Conservation (phyloP, 64 coral and sea anemone genomes). For the Stylophora pistillata region DNA sequence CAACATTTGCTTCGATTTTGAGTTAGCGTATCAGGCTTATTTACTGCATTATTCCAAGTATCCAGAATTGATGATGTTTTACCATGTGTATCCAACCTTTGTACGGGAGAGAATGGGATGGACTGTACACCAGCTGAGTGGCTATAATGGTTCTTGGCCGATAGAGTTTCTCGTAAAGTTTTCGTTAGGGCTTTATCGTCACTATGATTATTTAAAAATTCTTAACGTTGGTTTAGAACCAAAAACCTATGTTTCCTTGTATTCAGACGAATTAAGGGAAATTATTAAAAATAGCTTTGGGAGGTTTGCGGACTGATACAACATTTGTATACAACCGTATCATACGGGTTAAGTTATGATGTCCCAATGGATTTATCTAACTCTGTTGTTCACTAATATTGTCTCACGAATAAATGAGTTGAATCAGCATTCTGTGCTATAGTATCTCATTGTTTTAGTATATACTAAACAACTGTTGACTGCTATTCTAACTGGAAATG, state of each 20-base stretch:
- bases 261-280: not conserved
- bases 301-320: too few relatives aligned
- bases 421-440: too few relatives aligned
- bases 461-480: too few relatives aligned
- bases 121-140: not conserved
- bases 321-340: too few relatives aligned
- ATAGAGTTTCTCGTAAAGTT: not conserved
- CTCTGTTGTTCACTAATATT: too few relatives aligned
- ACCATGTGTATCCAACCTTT: not conserved
- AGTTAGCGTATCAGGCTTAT: not conserved
- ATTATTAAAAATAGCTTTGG: not conserved
- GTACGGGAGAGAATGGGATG: not conserved
- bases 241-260: not conserved
- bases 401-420: too few relatives aligned
- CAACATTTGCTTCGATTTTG: not conserved
- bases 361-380: too few relatives aligned
- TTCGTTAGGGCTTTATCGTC: not conserved
- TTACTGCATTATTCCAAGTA: not conserved
- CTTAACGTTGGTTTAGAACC: not conserved
- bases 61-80: not conserved
- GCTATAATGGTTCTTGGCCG: not conserved
- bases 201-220: constrained; percentile 4
- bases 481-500: too few relatives aligned
- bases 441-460: too few relatives aligned
- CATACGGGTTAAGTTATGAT: too few relatives aligned